A percentile compares a stretch with the other conserved stretches of the same genome.
Conservation (phyloP, 2,888 invertebrate genomes). For the Nephrotoma guestfalica region DNA sequence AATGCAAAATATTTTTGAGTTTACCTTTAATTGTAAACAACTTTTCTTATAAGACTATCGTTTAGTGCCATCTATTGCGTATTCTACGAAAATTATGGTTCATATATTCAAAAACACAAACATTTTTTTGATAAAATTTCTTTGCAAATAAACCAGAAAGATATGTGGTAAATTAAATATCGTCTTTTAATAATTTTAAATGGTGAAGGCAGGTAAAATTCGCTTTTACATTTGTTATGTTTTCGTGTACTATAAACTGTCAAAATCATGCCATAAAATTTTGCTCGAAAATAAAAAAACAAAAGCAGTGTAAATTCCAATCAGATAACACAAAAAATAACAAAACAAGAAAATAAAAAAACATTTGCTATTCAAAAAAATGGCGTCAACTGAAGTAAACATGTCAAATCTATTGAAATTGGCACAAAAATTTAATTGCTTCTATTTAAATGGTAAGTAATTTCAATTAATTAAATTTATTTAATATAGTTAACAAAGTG, state of each 20-base stretch:
- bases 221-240: neutral
- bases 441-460: constrained; percentile 2
- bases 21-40: neutral
- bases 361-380: constrained; percentile 12
- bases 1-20: neutral
- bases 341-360: neutral
- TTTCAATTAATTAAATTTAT: constrained; percentile 13
- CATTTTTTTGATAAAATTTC: neutral
- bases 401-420: constrained; percentile 1
- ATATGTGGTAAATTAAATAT: neutral
- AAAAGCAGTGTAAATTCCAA: neutral
- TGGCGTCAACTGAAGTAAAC: constrained; percentile 31
- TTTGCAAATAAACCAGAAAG: neutral
- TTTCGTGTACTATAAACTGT: neutral
- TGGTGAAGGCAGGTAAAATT: neutral
- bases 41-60: neutral
- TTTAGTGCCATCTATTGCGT: neutral
- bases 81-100: neutral
- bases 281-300: neutral
- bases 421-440: constrained; percentile 3
- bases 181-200: neutral
- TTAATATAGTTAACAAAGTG: neutral
- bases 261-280: neutral
- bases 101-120: no score
- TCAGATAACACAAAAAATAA: neutral